Evolutionary conservation across 2,888 invertebrate genomes (phyloP).

Genomic region (Clistopyga incitator): DNA sequence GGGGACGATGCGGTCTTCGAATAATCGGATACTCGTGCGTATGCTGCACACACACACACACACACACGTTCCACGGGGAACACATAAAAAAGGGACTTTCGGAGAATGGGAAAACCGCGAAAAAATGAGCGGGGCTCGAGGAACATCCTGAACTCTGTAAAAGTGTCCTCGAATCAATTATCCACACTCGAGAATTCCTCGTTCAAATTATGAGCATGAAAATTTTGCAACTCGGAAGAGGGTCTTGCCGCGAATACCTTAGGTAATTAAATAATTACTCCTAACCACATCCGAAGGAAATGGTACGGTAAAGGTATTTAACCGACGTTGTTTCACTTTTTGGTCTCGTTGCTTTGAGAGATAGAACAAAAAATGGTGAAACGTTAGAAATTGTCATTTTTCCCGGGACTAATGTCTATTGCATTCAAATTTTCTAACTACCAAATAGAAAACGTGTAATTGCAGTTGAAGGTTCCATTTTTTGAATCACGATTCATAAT

Average conservation of each 20-base stretch:
- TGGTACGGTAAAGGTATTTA: not conserved
- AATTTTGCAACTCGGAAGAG: not conserved
- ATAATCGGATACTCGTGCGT: constrained; percentile 81
- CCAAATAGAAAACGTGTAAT: no score
- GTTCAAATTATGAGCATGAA: constrained; percentile 4
- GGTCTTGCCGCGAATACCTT: not conserved
- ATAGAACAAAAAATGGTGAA: no score
- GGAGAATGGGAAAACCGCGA: constrained; percentile 34
- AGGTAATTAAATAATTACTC: constrained; percentile 10
- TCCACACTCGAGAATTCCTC: not conserved
- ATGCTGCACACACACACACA: constrained; percentile 22
- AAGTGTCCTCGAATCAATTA: not conserved
- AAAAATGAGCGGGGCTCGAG: constrained; percentile 1
- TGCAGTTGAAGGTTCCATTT: no score
- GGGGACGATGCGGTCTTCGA: constrained; percentile 79
- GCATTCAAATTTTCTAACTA: no score
- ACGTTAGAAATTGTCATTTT: not conserved
- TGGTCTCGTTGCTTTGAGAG: not conserved
- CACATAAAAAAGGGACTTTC: constrained; percentile 56
- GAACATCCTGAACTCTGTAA: constrained; percentile 34
- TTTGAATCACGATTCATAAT: no score
- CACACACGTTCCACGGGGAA: constrained; percentile 59
- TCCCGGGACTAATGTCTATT: no score
- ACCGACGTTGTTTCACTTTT: not conserved
- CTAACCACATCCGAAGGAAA: constrained; percentile 35